Evolutionary conservation across 30 jellyfish, hydroid and myxozoan species (phyloP), one percentile per base, ranked within the genome.

Genomic region (Phacellophora camtschatica): DNA sequence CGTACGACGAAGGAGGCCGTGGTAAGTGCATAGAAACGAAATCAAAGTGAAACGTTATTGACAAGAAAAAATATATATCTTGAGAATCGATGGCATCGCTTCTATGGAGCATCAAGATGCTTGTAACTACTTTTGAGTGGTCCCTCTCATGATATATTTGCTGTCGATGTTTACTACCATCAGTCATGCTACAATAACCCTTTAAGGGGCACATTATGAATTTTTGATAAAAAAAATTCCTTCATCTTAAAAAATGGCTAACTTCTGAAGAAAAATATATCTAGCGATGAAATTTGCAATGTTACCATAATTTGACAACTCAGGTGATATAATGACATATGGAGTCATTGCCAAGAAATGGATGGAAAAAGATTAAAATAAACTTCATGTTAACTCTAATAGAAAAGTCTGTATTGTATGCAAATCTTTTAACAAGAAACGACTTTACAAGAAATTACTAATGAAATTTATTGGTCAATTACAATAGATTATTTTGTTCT

Each of bases 161-260:
- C 81, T 9, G 25, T 35, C 3, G 81, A 66, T 42, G 67, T 66
- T 35, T 27, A 27, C 34, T 66, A 66, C 35, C 81, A 66, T 42
- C 67, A 66, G 20, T 66, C 35, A 24, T 34, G 72, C 67, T 58
- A n/a, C n/a, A n/a, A n/a, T n/a, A n/a, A n/a, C n/a, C n/a, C n/a
- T n/a, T 62, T 62, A 39, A 39, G 53, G 9, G 53, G 53, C 53
- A 39, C 53, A 39, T 39, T 39, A 39, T 39, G 53, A 39, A 39
- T 39, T 39, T 39, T 10, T 15, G 53, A 39, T 39, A 39, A 39
- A 39, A 39, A n/a, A 39, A 39, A 39, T 39, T 39, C 15, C 53
- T 39, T 39, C 53, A 39, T 39, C 53, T 39, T 6, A 10, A 39
- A 39, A 39, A 6, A 39, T 39, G 53, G 13, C 53, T 39, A 39